These are phyloP conservation scores for Timandra comae DNA, from an alignment of 2,888 invertebrate genomes.

Conservation along the genomic window DNA sequence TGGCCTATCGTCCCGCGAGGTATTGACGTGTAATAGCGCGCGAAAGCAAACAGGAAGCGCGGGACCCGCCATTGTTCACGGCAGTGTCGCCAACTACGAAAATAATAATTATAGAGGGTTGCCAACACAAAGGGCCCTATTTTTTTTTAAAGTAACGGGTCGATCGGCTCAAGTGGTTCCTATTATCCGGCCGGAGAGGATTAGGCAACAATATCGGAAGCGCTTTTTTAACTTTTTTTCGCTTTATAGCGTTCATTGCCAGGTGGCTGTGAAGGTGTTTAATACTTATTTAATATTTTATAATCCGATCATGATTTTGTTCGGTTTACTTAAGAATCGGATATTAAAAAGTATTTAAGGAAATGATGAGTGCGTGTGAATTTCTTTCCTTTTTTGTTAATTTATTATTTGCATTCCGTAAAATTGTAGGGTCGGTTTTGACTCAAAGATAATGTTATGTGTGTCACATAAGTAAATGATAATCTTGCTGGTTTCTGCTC, in stretches of 20 bases:
- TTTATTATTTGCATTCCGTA: too few relatives aligned
- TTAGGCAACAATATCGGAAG: slow-evolving; percentile 64
- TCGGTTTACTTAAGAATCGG: too few relatives aligned
- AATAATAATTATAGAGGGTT: slow-evolving; percentile 75
- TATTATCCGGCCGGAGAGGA: slow-evolving; percentile 62
- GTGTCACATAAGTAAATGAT: too few relatives aligned
- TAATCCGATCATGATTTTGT: slow-evolving; percentile 55
- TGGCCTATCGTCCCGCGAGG: slow-evolving; percentile 64
- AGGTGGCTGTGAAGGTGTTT: slow-evolving; percentile 61
- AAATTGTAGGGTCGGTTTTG: too few relatives aligned
- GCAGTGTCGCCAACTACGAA: slow-evolving; percentile 75
- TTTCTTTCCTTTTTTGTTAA: too few relatives aligned
- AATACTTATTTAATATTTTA: slow-evolving; percentile 54
- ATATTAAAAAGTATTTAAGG: too few relatives aligned
- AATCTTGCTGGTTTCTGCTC: too few relatives aligned
- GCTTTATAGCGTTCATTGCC: slow-evolving; percentile 44
- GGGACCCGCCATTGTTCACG: slow-evolving; percentile 61
- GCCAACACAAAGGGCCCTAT: slow-evolving; percentile 50
- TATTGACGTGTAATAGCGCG: slow-evolving; percentile 76
- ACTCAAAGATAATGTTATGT: too few relatives aligned
- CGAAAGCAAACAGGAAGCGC: slow-evolving; percentile 74
- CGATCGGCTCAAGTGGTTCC: slow-evolving; percentile 73
- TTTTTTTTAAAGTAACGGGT: slow-evolving; percentile 65
- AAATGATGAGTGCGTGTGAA: too few relatives aligned
- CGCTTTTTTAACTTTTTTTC: slow-evolving; percentile 38